Evolutionary conservation across 2,888 invertebrate species (phyloP), one percentile per base, ranked within the genome.

Genomic region (Hemithea aestivaria): DNA sequence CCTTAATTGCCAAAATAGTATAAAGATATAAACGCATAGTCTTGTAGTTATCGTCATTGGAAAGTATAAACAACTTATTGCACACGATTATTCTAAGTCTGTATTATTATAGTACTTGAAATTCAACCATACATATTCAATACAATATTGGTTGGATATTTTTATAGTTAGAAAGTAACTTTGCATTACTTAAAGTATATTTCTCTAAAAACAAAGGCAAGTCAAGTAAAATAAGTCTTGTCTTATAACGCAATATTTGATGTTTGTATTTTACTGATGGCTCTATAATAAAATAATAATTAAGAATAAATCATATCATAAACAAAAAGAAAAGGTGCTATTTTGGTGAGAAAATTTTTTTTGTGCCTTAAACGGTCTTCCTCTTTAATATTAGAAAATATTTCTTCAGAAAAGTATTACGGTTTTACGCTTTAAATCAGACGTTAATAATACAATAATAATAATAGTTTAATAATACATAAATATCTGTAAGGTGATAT

Each of bases 1-100:
- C 85, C 85, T 69, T 84, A 83, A 82, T 83, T 85, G 85, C 85
- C 85, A 87, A 87, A 85, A 82, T 85, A 83, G 76, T 72, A 56
- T 73, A 67, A 58, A 56, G 47, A 55, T 33, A n/a, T 35, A 32
- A 41, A 34, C 21, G 43, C 51, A 48, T 58, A 51, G 49, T 56
- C 56, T 40, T 44, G 55, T 59, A 48, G 53, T 41, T 34, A 48
- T 23, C 37, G 50, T 54, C 51, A 52, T 50, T 52, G 49, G 36
- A 22, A 9, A 44, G 35, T 43, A 42, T 33, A 35, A 29, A 20
- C 8, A 23, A 42, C 27, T 16, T 16, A 16, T 16, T 16, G 16
- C 5, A 16, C 2, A 16, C 16, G 16, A 16, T n/a, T n/a, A n/a
- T n/a, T n/a, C n/a, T n/a, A n/a, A n/a, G n/a, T n/a, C n/a, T n/a